A percentile compares a stretch with the other conserved stretches of the same genome.
Conservation (phyloP, 1,140 invertebrate genomes). For the Dendrolimus kikuchii region DNA sequence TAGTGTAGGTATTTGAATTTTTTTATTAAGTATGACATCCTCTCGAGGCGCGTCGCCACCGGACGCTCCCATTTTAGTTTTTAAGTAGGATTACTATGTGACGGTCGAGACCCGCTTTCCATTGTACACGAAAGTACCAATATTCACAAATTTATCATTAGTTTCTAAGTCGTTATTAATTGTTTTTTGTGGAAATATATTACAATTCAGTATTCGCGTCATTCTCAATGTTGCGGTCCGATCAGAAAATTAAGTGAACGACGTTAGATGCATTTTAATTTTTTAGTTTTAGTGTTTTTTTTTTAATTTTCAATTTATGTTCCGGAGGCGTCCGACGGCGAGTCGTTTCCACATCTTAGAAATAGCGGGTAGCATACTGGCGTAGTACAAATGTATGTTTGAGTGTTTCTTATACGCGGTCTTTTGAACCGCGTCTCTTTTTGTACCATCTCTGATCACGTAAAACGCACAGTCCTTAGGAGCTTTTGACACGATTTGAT, state of each 20-base stretch:
- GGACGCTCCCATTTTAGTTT: slow-evolving; percentile 40
- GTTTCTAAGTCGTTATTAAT: slow-evolving; percentile 14
- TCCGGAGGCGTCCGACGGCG: slow-evolving; percentile 41
- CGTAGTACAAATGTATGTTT: slow-evolving; percentile 66
- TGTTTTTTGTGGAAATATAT: slow-evolving; percentile 10
- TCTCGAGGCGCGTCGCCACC: slow-evolving; percentile 23
- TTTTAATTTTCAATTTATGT: slow-evolving; percentile 12
- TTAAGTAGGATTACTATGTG: slow-evolving; percentile 51
- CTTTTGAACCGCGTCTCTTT: slow-evolving; percentile 17
- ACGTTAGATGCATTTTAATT: slow-evolving; percentile 48
- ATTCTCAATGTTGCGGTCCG: slow-evolving; percentile 21
- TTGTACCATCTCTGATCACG: slow-evolving; percentile 10
- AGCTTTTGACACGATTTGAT: too few relatives aligned
- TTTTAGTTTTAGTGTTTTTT: slow-evolving; percentile 41
- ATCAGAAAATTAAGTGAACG: slow-evolving; percentile 29
- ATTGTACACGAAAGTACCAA: slow-evolving; percentile 3
- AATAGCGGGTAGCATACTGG: slow-evolving; percentile 63
- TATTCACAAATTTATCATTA: slow-evolving; percentile 29
- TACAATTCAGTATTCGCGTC: slow-evolving; percentile 44
- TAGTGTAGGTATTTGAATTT: slow-evolving; percentile 28
- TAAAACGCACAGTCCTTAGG: too few relatives aligned
- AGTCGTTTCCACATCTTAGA: slow-evolving; percentile 23
- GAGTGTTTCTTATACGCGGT: slow-evolving; percentile 25
- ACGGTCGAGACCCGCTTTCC: slow-evolving; percentile 22
- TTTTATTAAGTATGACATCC: slow-evolving; percentile 22